phyloP scores from a whole-genome alignment of 2,888 invertebrate genomes.

The Drosophila subsilvestris region DNA sequence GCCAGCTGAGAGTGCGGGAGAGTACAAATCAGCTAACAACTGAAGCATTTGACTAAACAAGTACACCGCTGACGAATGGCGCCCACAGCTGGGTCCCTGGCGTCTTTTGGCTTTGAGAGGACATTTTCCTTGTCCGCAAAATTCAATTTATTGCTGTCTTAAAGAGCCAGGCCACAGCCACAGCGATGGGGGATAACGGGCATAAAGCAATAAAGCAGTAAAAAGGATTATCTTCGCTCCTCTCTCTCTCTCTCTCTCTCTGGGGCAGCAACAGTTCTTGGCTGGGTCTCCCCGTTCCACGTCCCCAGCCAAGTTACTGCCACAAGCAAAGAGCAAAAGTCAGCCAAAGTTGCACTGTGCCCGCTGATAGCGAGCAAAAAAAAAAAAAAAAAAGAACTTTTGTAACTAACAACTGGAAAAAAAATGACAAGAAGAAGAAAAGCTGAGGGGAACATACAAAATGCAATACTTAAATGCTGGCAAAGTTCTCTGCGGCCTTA shows the following conservation, averaged over 20 bases:
- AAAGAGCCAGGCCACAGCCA: slow-evolving; percentile 66
- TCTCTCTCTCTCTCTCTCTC: slow-evolving; percentile 8
- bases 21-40: slow-evolving; percentile 62
- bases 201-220: slow-evolving; percentile 69
- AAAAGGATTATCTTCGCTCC: slow-evolving; percentile 70
- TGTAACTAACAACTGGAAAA: slow-evolving; percentile 31
- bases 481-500: slow-evolving; percentile 55
- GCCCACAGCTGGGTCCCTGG: slow-evolving; percentile 44
- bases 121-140: slow-evolving; percentile 62
- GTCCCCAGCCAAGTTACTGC: slow-evolving; percentile 55
- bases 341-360: slow-evolving; percentile 58
- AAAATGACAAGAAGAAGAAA: slow-evolving; percentile 19
- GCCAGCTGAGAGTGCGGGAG: too few relatives aligned
- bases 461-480: slow-evolving; percentile 42
- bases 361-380: slow-evolving; percentile 57
- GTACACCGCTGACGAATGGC: slow-evolving; percentile 39
- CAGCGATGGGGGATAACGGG: slow-evolving; percentile 43
- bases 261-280: slow-evolving; percentile 27
- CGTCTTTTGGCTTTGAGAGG: neutral
- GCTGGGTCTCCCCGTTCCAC: neutral
- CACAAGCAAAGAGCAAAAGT: slow-evolving; percentile 50
- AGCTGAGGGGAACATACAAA: slow-evolving; percentile 7
- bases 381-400: slow-evolving; percentile 34
- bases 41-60: slow-evolving; percentile 66
- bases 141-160: slow-evolving; percentile 74